Percentiles rank a stretch among this genome's conserved stretches.
phyloP scores from a whole-genome alignment of 2,888 invertebrate genomes.

The Sminthurinus aureus region DNA sequence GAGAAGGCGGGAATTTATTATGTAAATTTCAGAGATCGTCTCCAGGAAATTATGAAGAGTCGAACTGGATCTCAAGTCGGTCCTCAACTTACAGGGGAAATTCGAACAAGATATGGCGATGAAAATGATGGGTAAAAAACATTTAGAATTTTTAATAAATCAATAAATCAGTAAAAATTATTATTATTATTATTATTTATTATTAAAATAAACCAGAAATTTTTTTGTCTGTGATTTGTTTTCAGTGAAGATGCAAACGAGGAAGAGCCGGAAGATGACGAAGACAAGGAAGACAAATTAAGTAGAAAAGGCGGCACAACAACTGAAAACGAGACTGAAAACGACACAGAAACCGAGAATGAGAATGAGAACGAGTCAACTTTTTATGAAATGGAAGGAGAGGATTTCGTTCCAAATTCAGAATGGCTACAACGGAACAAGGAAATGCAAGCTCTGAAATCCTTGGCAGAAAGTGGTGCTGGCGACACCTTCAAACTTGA shows the following conservation, averaged over 20 bases:
- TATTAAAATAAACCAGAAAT: no score
- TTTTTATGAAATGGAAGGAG: neutral
- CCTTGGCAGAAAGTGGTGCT: neutral
- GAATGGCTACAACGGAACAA: slow-evolving; percentile 14
- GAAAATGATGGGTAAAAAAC: no score
- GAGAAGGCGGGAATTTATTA: slow-evolving; percentile 49
- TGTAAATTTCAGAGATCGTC: slow-evolving; percentile 52
- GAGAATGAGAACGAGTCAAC: neutral
- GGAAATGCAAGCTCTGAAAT: slow-evolving; percentile 10
- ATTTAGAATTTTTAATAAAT: no score
- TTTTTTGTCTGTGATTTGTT: neutral
- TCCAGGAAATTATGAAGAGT: slow-evolving; percentile 51
- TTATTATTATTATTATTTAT: no score
- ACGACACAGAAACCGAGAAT: neutral
- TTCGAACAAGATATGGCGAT: neutral
- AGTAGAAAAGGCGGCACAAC: neutral
- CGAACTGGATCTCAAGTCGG: slow-evolving; percentile 49
- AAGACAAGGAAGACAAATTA: neutral
- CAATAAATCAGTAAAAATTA: no score
- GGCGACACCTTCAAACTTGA: neutral
- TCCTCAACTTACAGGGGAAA: slow-evolving; percentile 32
- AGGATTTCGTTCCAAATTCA: slow-evolving; percentile 7
- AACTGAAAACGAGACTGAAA: neutral
- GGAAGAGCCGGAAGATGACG: neutral
- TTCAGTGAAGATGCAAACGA: neutral